These are phyloP conservation scores for Pandemis cinnamomeana DNA, from an alignment of 2,888 invertebrate species.

Conservation along the genomic window DNA sequence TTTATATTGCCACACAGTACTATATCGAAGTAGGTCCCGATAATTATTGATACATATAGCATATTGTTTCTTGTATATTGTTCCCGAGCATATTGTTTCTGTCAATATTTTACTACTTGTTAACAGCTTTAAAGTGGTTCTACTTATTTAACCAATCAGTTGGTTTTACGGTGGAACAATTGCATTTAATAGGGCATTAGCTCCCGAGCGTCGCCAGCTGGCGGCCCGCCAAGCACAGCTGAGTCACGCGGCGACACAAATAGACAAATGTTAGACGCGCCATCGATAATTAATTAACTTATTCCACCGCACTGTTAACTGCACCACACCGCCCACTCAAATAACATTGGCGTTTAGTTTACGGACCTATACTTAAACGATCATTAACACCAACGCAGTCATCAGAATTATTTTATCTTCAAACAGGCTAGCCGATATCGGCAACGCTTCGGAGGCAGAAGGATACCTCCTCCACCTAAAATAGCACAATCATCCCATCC, in stretches of 20 bases:
- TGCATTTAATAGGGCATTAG: conserved; percentile 69
- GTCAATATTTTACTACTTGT: conserved; percentile 52
- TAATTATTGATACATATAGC: neutral
- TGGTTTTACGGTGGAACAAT: conserved; percentile 63
- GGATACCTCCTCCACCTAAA: conserved; percentile 65
- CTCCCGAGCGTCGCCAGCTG: conserved; percentile 63
- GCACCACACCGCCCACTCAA: conserved; percentile 11
- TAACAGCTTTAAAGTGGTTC: conserved; percentile 54
- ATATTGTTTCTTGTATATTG: conserved; percentile 36
- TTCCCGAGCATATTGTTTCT: conserved; percentile 41
- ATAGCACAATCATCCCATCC: conserved; percentile 62
- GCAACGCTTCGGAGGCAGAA: conserved; percentile 73
- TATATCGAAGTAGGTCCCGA: neutral
- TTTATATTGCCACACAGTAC: neutral
- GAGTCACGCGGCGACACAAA: conserved; percentile 66
- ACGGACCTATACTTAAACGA: conserved; percentile 29
- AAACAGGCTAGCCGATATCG: conserved; percentile 82
- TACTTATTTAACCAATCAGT: conserved; percentile 56
- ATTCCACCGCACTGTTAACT: conserved; percentile 31
- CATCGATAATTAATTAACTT: conserved; percentile 51
- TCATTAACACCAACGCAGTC: conserved; percentile 40
- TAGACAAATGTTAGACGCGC: conserved; percentile 49
- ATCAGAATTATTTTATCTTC: conserved; percentile 63
- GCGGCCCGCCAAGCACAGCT: conserved; percentile 63
- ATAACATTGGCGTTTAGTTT: conserved; percentile 14